Percentiles rank a stretch among this genome's conserved stretches.
These are phyloP conservation scores for Pseudomugil tenellus DNA, from an alignment of 2,797 vertebrate species.

Conservation along the genomic window DNA sequence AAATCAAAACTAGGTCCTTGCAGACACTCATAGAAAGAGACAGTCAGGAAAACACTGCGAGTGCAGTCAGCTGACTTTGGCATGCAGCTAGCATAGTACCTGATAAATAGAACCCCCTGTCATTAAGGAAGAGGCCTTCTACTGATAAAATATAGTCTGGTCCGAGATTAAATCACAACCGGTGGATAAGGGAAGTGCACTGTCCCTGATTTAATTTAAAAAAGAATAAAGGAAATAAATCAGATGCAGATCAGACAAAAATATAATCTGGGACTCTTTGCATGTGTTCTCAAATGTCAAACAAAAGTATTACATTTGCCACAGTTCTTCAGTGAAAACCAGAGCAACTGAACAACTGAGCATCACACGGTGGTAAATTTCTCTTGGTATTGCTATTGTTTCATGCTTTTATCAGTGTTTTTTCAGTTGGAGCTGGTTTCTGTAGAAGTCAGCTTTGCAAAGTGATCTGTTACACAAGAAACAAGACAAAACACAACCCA, in stretches of 20 bases:
- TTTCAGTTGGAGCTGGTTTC: slow-evolving; percentile 21
- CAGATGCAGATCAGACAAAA: too few relatives aligned
- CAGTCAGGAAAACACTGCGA: neutral
- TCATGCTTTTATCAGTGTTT: neutral
- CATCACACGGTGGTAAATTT: neutral
- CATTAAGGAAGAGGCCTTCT: neutral
- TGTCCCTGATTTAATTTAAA: neutral
- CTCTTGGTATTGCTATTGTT: neutral
- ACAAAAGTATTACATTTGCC: neutral
- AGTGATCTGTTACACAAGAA: slow-evolving; percentile 37
- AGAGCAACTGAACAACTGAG: neutral
- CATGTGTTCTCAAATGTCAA: neutral
- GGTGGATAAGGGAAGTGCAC: neutral
- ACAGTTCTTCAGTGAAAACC: neutral
- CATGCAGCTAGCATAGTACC: neutral
- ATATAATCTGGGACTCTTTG: too few relatives aligned
- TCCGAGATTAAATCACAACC: neutral
- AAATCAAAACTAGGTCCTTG: too few relatives aligned
- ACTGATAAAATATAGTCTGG: neutral
- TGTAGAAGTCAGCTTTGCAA: slow-evolving; percentile 28
- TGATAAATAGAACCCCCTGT: neutral
- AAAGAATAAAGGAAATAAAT: neutral
- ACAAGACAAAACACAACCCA: slow-evolving; percentile 21
- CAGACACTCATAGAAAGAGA: neutral
- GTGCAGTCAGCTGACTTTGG: neutral